These are phyloP conservation scores for Tauraco hartlaubi DNA, from an alignment of 2,797 vertebrate genomes.

Conservation along the genomic window DNA sequence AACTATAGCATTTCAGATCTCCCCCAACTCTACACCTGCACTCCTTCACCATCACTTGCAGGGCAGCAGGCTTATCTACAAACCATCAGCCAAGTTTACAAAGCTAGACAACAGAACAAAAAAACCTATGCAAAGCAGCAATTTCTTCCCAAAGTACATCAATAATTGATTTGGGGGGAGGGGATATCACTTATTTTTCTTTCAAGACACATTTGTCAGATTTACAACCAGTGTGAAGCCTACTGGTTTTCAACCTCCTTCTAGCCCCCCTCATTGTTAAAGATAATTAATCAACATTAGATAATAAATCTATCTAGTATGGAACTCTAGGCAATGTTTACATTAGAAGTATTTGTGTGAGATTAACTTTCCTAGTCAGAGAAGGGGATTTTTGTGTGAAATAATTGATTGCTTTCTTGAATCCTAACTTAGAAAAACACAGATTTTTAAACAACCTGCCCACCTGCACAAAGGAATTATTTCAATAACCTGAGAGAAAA, in stretches of 20 bases:
- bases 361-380: neutral
- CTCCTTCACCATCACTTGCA: neutral
- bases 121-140: neutral
- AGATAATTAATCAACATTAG: neutral
- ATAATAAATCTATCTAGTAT: neutral
- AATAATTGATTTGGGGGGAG: neutral
- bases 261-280: neutral
- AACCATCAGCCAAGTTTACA: neutral
- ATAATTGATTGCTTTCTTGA: neutral
- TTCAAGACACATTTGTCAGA: neutral
- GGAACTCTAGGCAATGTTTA: neutral
- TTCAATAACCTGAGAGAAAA: too few species aligned
- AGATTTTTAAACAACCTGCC: neutral
- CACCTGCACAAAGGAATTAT: neutral
- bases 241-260: neutral
- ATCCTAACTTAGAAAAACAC: neutral
- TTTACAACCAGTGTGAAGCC: neutral
- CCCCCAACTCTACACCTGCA: neutral
- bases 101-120: neutral
- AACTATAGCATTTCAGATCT: neutral
- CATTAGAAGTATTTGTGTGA: neutral
- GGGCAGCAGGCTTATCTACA: neutral
- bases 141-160: neutral
- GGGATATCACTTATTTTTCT: neutral
- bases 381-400: neutral